phyloP scores from a whole-genome alignment of 1,140 invertebrate species.

The Drosophila trapezifrons region DNA sequence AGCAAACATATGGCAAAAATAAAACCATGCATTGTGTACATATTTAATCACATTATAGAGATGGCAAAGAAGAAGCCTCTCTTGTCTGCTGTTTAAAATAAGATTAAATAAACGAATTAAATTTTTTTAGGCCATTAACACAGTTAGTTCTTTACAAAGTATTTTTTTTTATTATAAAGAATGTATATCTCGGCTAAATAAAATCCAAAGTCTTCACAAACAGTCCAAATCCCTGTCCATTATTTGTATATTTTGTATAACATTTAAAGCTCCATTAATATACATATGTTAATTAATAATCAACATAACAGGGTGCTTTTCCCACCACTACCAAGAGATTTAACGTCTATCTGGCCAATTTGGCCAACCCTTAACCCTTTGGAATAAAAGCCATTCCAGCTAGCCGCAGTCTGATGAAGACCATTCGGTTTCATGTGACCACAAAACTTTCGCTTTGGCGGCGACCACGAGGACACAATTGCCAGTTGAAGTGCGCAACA shows the following conservation, averaged over 20 bases:
- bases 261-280: background rate
- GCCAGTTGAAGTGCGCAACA: conserved; percentile 64
- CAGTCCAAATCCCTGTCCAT: no score
- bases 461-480: conserved; percentile 56
- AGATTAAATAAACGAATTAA: fast-evolving
- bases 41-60: conserved; percentile 12
- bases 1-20: conserved; percentile 32
- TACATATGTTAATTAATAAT: background rate
- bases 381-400: conserved; percentile 16
- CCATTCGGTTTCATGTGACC: conserved; percentile 57
- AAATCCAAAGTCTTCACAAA: background rate
- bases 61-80: background rate
- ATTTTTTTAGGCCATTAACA: no score
- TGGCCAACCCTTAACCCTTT: conserved; percentile 32
- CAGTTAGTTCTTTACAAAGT: no score
- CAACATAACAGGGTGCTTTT: background rate
- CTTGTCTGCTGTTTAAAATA: background rate
- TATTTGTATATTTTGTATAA: no score
- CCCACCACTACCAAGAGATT: conserved; percentile 11
- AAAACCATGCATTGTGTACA: conserved; percentile 12
- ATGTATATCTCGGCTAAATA: no score
- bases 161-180: no score
- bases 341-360: conserved; percentile 31
- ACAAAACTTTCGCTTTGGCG: conserved; percentile 42
- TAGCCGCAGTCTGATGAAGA: conserved; percentile 39